phyloP scores from a whole-genome alignment of 64 coral and sea anemone species.

The Montipora capricornis region DNA sequence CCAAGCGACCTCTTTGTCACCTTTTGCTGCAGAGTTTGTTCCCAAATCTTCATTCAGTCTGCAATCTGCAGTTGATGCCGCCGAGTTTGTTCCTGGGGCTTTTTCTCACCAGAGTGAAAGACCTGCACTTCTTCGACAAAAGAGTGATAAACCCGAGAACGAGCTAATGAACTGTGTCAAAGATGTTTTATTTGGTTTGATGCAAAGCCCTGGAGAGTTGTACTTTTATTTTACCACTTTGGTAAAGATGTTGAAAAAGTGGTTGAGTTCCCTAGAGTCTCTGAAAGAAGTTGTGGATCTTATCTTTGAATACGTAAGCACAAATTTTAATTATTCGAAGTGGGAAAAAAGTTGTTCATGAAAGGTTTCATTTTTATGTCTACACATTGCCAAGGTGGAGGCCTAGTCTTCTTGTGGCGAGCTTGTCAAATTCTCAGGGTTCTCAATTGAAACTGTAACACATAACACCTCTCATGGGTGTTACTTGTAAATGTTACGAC shows the following conservation, averaged over 20 bases:
- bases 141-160: conserved; percentile 62
- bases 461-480: too few species aligned
- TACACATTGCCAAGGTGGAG: too few species aligned
- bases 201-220: conserved; percentile 85
- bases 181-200: conserved; percentile 70
- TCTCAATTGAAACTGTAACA: too few species aligned
- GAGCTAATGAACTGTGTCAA: conserved; percentile 84
- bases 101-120: background rate
- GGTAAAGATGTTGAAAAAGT: conserved; percentile 67
- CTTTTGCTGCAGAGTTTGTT: conserved; percentile 53
- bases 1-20: conserved; percentile 41
- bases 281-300: conserved; percentile 80
- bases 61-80: conserved; percentile 33
- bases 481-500: too few species aligned
- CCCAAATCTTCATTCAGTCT: background rate
- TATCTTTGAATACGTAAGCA: conserved; percentile 83
- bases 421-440: too few species aligned
- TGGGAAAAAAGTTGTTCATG: too few species aligned
- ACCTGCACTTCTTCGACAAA: conserved; percentile 15
- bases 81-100: conserved; percentile 71
- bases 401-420: too few species aligned
- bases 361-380: too few species aligned
- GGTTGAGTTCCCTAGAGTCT: conserved; percentile 65
- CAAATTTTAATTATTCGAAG: background rate
- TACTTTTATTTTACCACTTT: conserved; percentile 57